A percentile compares a stretch with the other conserved stretches of the same genome.
These are phyloP conservation scores for Callyntrura sp. DNA, from an alignment of 2,888 invertebrate genomes.

Conservation along the genomic window DNA sequence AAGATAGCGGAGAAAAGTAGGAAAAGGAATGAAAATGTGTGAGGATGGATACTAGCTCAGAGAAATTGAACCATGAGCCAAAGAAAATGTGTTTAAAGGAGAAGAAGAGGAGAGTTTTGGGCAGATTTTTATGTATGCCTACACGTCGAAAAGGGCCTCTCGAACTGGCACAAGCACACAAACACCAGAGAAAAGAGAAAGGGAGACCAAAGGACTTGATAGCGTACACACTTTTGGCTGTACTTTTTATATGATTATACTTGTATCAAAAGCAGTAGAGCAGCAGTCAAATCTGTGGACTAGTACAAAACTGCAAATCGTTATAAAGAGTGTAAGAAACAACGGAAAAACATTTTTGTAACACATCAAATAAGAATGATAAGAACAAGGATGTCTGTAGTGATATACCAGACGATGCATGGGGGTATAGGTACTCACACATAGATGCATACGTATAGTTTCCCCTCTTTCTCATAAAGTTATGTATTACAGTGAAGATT, in stretches of 20 bases:
- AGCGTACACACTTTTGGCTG: neutral
- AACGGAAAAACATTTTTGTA: slow-evolving; percentile 38
- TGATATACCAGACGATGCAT: neutral
- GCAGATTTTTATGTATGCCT: neutral
- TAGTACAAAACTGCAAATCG: slow-evolving; percentile 2
- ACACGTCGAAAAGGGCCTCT: slow-evolving; percentile 5
- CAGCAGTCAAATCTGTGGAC: neutral
- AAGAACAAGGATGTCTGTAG: neutral
- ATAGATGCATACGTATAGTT: neutral
- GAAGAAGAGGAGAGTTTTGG: slow-evolving; percentile 26
- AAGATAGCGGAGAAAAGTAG: slow-evolving; percentile 40
- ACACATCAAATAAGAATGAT: slow-evolving; percentile 10
- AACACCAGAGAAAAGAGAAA: neutral
- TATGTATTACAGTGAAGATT: slow-evolving; percentile 70
- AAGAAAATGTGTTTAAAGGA: slow-evolving; percentile 49
- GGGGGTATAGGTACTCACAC: neutral
- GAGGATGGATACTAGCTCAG: slow-evolving; percentile 20
- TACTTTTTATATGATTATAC: neutral
- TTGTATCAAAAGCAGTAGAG: neutral
- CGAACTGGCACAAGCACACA: neutral
- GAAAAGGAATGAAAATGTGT: slow-evolving; percentile 29
- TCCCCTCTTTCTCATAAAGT: neutral
- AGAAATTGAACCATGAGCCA: slow-evolving; percentile 54
- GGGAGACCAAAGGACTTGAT: slow-evolving; percentile 4
- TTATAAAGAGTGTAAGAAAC: neutral